Base-by-base conservation (phyloP, 2,797 vertebrate species). In the Phaenicophaeus curvirostris region DNA sequence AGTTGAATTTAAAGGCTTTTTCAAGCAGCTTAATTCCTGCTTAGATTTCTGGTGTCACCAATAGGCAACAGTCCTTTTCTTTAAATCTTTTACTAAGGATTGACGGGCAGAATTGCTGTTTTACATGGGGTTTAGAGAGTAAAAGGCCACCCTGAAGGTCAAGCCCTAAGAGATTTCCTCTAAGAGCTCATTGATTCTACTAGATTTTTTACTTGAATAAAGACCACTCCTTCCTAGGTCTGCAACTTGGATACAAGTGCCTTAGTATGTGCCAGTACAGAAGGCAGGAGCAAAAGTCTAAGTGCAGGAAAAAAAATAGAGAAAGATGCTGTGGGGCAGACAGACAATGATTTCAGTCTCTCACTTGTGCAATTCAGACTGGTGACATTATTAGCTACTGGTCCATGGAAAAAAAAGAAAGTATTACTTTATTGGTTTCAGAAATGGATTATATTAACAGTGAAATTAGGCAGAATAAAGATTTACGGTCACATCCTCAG, bases 171-270 rank as follows among this genome's bases (percentile, higher is more conserved):
- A 96, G 95, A 89, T 95, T 96, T 97, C 84, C 80, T 95, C 89
- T 96, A 48, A 96, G 91, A 94, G 93, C 93, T 97, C 94, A 95
- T 97, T 97, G 95, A 96, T 96, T 94, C 85, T 87, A 7, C 50
- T 85, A 25, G 80, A 83, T 82, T 91, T 96, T 87, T 90, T 44
- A 79, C 80, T 79, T 62, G 82, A 66, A 77, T 76, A 87, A 80
- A 93, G 85, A 80, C 59, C 55, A 48, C 83, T 96, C 71, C 91
- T 96, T 90, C 77, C 93, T 93, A 58, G 76, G 62, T 93, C 73
- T 81, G 83, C 9, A 2, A 63, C 62, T 78, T 61, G 91, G 71
- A 87, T 71, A 96, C 93, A 96, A 95, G 74, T 61, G 89, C 89
- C 48, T 93, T 50, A 95, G 94, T 95, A 81, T 96, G 59, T 73